Evolutionary conservation across 1,140 invertebrate genomes (phyloP), one percentile per base, ranked within the genome.

Genomic region (Aphaenogaster rudis): DNA sequence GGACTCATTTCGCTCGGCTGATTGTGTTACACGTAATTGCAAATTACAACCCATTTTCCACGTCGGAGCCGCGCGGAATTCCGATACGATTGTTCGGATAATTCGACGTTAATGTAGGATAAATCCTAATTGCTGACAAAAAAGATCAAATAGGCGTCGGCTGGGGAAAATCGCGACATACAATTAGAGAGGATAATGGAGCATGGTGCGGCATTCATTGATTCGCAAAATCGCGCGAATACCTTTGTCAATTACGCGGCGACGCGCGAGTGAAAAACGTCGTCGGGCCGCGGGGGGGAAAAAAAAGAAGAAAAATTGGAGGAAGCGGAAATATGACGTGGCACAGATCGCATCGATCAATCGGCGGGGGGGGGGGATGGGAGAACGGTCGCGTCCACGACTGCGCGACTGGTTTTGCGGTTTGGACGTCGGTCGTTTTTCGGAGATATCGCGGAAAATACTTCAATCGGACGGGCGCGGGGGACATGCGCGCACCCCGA

Each of bases 321-420:
- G 39, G 85, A 74, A 91, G 79, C 66, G 59, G 57, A 87, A 84
- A 91, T 87, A 80, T 91, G 90, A 91, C 69, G 74, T 52, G 90
- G 67, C 74, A 74, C 85, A 82, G 69, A 87, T 91, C 87, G 81
- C 85, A 80, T 89, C 90, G 84, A 78, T 80, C 84, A 88, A 87
- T 89, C 79, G 88, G 15, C 66, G 48, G 74, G 15, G 9, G 5
- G 66, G 54, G 64, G 78, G 61, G 54, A 79, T 39, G 86, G 21
- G 63, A 69, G 61, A 81, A 63, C 48, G 17, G 81, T 50, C 61
- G 86, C 81, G 52, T 87, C 81, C 90, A 90, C 84, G 72, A 76
- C 87, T 90, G 88, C 80, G 50, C 87, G 84, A 91, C 90, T 91
- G 86, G 85, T 88, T 92, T 92, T 88, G 91, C 52, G 91, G 91